These are phyloP conservation scores for Pediacus dermestoides DNA, from an alignment of 2,888 invertebrate genomes.

Conservation along the genomic window DNA sequence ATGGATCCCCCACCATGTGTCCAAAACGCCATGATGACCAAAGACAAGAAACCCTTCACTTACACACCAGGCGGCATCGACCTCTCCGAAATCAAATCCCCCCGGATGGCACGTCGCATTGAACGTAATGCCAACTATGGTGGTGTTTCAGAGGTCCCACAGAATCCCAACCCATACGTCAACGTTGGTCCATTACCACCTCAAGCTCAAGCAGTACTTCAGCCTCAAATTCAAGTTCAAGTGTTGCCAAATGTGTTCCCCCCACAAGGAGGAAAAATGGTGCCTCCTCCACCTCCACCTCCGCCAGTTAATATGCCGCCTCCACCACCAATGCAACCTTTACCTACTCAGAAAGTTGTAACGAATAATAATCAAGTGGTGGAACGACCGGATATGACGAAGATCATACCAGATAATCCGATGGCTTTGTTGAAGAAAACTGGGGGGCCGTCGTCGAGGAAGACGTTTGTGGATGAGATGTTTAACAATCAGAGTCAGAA, in stretches of 20 bases:
- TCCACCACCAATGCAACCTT: conserved; percentile 54
- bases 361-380: conserved; percentile 49
- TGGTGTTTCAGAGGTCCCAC: conserved; percentile 57
- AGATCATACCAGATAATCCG: conserved; percentile 65
- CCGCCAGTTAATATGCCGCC: conserved; percentile 52
- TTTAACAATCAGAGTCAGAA: conserved; percentile 20
- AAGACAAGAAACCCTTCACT: conserved; percentile 95
- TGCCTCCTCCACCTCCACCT: conserved; percentile 52
- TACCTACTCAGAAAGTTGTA: conserved; percentile 52
- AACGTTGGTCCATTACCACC: conserved; percentile 57
- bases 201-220: conserved; percentile 60
- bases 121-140: conserved; percentile 69
- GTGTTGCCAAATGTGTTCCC: conserved; percentile 49
- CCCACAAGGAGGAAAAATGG: conserved; percentile 26
- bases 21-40: conserved; percentile 92
- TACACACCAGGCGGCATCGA: conserved; percentile 92
- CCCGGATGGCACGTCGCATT: conserved; percentile 80
- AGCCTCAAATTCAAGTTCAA: conserved; percentile 63
- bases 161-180: conserved; percentile 37
- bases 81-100: conserved; percentile 84
- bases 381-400: conserved; percentile 69
- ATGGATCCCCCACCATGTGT: conserved; percentile 82
- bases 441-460: conserved; percentile 55
- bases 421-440: conserved; percentile 68
- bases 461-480: conserved; percentile 38